Conservation (phyloP, 2,113 vertebrate genomes). For the Accipiter cooperii region DNA sequence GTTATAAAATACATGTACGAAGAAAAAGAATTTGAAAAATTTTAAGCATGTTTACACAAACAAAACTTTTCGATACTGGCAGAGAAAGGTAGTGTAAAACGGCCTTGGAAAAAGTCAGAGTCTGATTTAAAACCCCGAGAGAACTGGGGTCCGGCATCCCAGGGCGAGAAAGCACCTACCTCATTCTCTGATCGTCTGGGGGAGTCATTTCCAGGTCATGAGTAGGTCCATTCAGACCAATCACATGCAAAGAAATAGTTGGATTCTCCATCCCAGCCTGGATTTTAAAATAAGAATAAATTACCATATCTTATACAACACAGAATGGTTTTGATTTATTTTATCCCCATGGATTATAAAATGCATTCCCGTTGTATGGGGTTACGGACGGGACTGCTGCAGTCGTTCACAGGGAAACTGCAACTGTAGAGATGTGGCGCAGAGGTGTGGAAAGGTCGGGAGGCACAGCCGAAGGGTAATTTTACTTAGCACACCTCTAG, state of each 20-base stretch:
- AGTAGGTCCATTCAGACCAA: constrained; percentile 90
- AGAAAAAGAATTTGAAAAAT: not conserved
- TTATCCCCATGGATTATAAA: not conserved
- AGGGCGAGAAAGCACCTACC: constrained; percentile 67
- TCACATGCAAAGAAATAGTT: constrained; percentile 87
- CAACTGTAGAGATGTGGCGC: not conserved
- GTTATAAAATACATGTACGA: not conserved
- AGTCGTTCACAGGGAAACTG: not conserved
- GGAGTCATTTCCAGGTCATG: constrained; percentile 93
- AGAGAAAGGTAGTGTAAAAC: not conserved
- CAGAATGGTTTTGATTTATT: not conserved
- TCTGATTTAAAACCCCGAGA: not conserved
- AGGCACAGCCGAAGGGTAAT: not conserved
- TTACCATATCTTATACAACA: not conserved
- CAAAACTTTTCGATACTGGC: not conserved
- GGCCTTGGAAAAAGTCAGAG: not conserved
- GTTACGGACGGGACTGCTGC: not conserved
- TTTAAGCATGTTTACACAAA: not conserved
- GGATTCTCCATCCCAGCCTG: constrained; percentile 95
- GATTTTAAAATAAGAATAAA: not conserved
- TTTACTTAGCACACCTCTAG: not conserved
- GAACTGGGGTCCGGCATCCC: accelerated
- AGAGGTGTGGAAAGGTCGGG: not conserved
- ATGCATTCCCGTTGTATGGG: not conserved
- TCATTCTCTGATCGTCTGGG: constrained; percentile 88